Percentiles rank a stretch among this genome's conserved stretches.
Evolutionary conservation across 1,140 invertebrate genomes (phyloP).

Genomic region (Drosophila busckii): DNA sequence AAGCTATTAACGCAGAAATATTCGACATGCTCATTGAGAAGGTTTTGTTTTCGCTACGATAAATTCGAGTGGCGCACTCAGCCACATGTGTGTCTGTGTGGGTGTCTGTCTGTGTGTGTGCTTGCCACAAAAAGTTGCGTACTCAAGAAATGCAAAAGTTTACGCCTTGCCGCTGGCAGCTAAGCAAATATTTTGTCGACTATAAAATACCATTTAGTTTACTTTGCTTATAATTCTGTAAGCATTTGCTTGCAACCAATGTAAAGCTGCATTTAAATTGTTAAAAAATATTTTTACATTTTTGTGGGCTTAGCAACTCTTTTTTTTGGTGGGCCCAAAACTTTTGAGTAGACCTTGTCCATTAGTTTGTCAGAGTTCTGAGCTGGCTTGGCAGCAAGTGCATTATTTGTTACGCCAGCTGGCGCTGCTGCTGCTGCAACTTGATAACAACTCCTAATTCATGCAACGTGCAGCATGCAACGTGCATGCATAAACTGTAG

Average conservation of each 20-base stretch:
- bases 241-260: too few species aligned
- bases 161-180: conserved; percentile 32
- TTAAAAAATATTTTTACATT: too few species aligned
- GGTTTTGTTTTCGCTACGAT: conserved; percentile 24
- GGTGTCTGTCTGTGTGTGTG: too few species aligned
- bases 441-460: conserved; percentile 61
- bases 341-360: conserved; percentile 24
- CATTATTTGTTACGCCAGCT: conserved; percentile 60
- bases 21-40: conserved; percentile 37
- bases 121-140: conserved; percentile 21
- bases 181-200: not conserved
- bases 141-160: conserved; percentile 50
- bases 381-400: conserved; percentile 17
- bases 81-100: too few species aligned
- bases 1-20: conserved; percentile 67
- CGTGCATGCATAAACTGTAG: conserved; percentile 36
- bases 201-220: conserved; percentile 3
- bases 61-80: conserved; percentile 51
- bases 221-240: too few species aligned
- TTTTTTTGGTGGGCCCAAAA: too few species aligned
- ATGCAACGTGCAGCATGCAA: conserved; percentile 46
- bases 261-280: too few species aligned
- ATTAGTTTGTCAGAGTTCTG: conserved; percentile 31
- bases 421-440: conserved; percentile 50
- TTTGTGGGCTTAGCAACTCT: too few species aligned